A percentile compares a stretch with the other conserved stretches of the same genome.
Conservation (phyloP, 1,140 invertebrate species). For the Mya arenaria region DNA sequence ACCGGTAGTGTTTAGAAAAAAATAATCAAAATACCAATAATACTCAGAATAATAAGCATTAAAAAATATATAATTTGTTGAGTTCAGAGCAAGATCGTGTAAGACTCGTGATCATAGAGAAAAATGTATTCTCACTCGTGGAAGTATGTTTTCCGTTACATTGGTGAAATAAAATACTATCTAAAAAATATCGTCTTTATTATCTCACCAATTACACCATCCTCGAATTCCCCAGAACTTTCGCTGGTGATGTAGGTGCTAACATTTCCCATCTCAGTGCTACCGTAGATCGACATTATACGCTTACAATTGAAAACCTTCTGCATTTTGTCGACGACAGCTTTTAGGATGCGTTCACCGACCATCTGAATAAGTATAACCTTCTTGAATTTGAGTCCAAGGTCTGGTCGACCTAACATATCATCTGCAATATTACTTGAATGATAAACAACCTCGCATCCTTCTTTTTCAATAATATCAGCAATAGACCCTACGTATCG, state of each 20-base stretch:
- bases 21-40: no score
- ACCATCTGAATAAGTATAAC: not conserved
- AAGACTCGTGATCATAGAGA: no score
- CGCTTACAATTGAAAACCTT: not conserved
- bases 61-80: no score
- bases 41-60: no score
- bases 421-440: constrained; percentile 16
- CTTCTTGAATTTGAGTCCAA: constrained; percentile 7
- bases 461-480: constrained; percentile 38
- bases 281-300: constrained; percentile 22
- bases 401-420: not conserved
- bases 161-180: no score
- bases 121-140: no score
- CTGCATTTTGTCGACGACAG: not conserved
- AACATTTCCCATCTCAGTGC: constrained; percentile 24
- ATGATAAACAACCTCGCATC: constrained; percentile 31
- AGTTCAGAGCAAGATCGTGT: no score
- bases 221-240: constrained; percentile 10
- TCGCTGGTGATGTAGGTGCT: not conserved
- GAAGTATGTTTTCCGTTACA: no score
- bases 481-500: not conserved
- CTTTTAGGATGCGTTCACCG: not conserved
- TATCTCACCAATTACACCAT: constrained; percentile 49
- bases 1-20: no score
- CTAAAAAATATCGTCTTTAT: no score